Evolutionary conservation across 2,888 invertebrate genomes (phyloP), one percentile per base, ranked within the genome.

Genomic region (Horisme vitalbata): DNA sequence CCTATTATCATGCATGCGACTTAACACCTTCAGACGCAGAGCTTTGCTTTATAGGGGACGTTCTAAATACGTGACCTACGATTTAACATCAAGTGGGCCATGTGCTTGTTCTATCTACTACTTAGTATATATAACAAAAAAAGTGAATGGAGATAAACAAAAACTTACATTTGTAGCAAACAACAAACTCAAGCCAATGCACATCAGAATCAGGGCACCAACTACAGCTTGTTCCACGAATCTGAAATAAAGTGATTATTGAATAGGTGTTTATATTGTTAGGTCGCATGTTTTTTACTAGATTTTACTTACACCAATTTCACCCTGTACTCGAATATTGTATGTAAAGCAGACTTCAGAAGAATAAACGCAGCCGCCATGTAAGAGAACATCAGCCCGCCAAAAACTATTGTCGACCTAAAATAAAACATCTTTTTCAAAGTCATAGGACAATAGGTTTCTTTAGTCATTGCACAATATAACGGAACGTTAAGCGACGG

Each of bases 291-390:
- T 5, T 5, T 18, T 18, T 18, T 18, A 18, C 1, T 45, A 51
- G 44, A 30, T 34, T 24, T 14, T 21, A 79, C 88, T 79, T 64
- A 87, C 86, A 87, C 76, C 48, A 89, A 65, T 77, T 79, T 80
- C 3, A 86, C 83, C 64, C 62, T 76, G 56, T 83, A 88, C 60
- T 87, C 90, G 54, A 87, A 88, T 54, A 90, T 86, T 36, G 67
- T 81, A 46, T 89, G 88, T 27, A 88, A 52, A 7, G 79, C 81
- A 8, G 83, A 76, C 61, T 88, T 88, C 10, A 86, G 48, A 21
- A 83, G 59, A 7, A 72, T 55, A 53, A 64, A 83, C 4, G 84
- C 82, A 10, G 79, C 79, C 1, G 68, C 60, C 58, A 79, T 64
- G 41, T 88, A 83, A 0, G 85, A 83, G 53, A 83, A 71, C 53